Conservation (phyloP, 2,888 invertebrate species). For the Antitype chi region DNA sequence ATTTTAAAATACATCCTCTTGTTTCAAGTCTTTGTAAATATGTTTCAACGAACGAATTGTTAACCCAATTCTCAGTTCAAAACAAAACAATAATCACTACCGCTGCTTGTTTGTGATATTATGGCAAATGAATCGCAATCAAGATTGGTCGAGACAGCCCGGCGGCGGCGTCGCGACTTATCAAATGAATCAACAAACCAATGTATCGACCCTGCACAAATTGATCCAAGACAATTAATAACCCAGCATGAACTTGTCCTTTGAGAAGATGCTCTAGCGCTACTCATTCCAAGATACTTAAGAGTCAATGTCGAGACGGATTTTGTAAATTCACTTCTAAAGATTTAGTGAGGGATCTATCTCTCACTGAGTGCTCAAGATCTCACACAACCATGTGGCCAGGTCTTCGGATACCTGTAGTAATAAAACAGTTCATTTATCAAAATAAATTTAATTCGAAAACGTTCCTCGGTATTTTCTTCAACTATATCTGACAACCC, state of each 20-base stretch:
- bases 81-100: slow-evolving; percentile 46
- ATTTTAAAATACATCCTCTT: neutral
- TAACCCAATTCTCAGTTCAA: slow-evolving; percentile 26
- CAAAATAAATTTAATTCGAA: too few species aligned
- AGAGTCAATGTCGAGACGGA: neutral
- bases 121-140: slow-evolving; percentile 46
- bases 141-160: slow-evolving; percentile 55
- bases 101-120: slow-evolving; percentile 11
- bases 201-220: slow-evolving; percentile 50
- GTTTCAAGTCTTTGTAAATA: neutral
- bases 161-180: slow-evolving; percentile 51
- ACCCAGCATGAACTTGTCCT: slow-evolving; percentile 37
- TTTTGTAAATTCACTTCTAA: neutral
- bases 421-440: too few species aligned
- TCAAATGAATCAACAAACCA: slow-evolving; percentile 45
- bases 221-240: slow-evolving; percentile 59
- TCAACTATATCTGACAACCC: too few species aligned
- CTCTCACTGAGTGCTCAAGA: neutral
- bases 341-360: neutral
- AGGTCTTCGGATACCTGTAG: too few species aligned
- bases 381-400: neutral
- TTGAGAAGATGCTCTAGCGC: neutral
- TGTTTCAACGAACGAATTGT: neutral
- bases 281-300: neutral
- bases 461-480: too few species aligned